Evolutionary conservation across 2,113 vertebrate species (phyloP), one percentile per base, ranked within the genome.

Genomic region (Copsychus sechellarum): DNA sequence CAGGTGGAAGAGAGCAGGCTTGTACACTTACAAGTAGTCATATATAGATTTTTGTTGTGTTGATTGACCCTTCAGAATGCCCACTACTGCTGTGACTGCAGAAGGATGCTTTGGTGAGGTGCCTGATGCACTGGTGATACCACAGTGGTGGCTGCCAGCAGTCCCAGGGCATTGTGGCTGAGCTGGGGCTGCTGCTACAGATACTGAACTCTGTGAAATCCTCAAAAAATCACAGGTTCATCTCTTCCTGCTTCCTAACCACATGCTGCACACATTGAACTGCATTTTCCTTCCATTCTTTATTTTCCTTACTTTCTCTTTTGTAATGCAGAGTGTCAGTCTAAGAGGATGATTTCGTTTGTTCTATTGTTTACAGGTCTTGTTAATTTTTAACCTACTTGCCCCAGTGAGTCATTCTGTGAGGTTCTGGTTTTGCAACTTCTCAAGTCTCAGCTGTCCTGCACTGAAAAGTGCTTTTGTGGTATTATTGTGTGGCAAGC

Each of bases 351-450:
- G 12, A 77, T 83, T 92, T 88, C 0, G 34, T 57, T 48, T 61
- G 12, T 54, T 87, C 66, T 61, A 45, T 65, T 61, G 62, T 81
- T 91, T 82, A 54, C 33, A 64, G 22, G n/a, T 73, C 40, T 24
- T 62, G n/a, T 77, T 88, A 61, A 58, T 82, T 88, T 95, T 87
- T 85, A 95, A 86, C 56, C 38, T 74, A 9, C 34, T 73, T 83
- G 58, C 14, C 38, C 31, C 28, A 67, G 26, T 69, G 78, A 76
- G 40, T 92, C 4, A 0, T 89, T 90, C 65, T 61, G n/a, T 66
- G 29, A 72, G 34, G 24, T 82, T 3, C 42, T 18, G 24, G 29
- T 42, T 92, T 91, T 92, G 74, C 50, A 61, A 11, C 24, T 73
- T 56, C 36, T 83, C 31, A 88, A 88, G 23, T 62, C 29, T 82